Base-by-base conservation (phyloP, 2,888 invertebrate genomes). In the Cheilosia pagana region DNA sequence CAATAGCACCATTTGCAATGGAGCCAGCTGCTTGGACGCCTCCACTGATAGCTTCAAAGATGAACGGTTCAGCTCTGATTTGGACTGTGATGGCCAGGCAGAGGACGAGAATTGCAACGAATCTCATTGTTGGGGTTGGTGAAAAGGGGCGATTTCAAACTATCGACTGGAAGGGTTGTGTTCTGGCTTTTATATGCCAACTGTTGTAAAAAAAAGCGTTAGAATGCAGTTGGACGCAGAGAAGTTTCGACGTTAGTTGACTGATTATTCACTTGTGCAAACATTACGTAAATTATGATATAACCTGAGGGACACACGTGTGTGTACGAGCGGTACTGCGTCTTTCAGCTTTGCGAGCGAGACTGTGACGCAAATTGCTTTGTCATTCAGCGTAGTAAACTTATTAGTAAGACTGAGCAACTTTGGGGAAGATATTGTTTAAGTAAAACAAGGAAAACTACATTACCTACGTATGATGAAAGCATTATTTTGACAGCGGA, bases 111-210 rank as follows among this genome's bases (percentile, higher is more conserved):
- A 79, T 41, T 59, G 68, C 6, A 52, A 57, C 57, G 1, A 79
- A 7, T 52, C 75, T 83, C 83, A 83, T 83, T 83, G 19, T 31
- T 21, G 8, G 19, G 48, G 21, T 4, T 48, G 16, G 50, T 43
- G 62, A 72, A 72, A 72, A 72, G 14, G 53, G 71, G 67, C 43
- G 45, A 55, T 63, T 63, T 77, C 55, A 45, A 68, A 79, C 79
- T 83, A 74, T 79, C 28, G 39, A 16, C 16, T 53, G 28, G 5
- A 3, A 14, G 35, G 14, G 0, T n/a, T 21, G 14, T 0, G 14
- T 8, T 1, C 6, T 1, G 25, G 68, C 53, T 79, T 79, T 74
- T 83, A 83, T 79, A 83, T 50, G 35, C 48, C 14, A 19, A 45
- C 2, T 10, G 12, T 35, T 35, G 31, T 3, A 2, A 35, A 12